Percentiles rank a stretch among this genome's conserved stretches.
Evolutionary conservation across 2,797 vertebrate genomes (phyloP).

Genomic region (Zenarchopterus dispar): DNA sequence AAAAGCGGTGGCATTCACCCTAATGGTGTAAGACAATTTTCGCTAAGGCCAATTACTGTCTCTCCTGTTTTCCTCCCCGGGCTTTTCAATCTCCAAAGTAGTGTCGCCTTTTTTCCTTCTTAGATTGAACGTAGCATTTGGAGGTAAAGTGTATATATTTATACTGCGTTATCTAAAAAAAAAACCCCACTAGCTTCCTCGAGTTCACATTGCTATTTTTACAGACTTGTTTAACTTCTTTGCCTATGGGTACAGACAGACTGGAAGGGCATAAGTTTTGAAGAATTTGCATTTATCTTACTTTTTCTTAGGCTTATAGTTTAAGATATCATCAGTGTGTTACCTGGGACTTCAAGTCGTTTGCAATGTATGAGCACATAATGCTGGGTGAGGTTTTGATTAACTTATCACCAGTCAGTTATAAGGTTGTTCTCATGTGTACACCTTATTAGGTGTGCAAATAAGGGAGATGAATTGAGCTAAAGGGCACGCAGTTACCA

Average conservation of each 20-base stretch:
- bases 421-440: slow-evolving; percentile 6
- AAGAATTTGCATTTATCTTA: neutral
- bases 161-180: neutral
- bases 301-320: neutral
- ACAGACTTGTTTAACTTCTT: slow-evolving; percentile 6
- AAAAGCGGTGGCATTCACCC: slow-evolving; percentile 45
- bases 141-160: neutral
- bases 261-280: slow-evolving; percentile 1
- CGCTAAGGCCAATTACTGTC: slow-evolving; percentile 51
- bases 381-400: slow-evolving; percentile 11
- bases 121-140: neutral
- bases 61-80: slow-evolving; percentile 15
- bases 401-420: slow-evolving; percentile 9
- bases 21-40: slow-evolving; percentile 43
- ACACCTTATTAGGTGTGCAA: slow-evolving; percentile 17
- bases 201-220: slow-evolving; percentile 10
- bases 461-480: slow-evolving; percentile 13
- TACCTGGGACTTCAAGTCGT: neutral
- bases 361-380: slow-evolving; percentile 2
- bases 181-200: neutral
- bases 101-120: neutral
- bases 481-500: slow-evolving; percentile 34
- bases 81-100: neutral
- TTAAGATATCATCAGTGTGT: neutral
- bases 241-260: slow-evolving; percentile 5